These are phyloP conservation scores for Cyclopterus lumpus DNA, from an alignment of 2,797 vertebrate species.

Conservation along the genomic window DNA sequence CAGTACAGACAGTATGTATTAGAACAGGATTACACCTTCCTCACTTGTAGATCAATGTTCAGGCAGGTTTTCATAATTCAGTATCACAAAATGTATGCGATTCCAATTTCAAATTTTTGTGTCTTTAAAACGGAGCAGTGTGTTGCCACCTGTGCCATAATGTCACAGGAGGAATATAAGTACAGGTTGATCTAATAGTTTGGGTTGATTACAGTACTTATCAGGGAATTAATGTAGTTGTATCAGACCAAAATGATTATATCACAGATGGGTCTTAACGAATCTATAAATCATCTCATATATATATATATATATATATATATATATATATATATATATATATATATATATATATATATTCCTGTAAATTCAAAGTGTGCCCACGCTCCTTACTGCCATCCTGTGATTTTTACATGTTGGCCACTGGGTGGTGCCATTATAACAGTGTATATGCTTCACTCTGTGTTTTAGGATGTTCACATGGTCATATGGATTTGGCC, in stretches of 20 bases:
- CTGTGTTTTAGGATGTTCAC: conserved; percentile 83
- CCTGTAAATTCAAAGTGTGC: not conserved
- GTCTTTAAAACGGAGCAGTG: not conserved
- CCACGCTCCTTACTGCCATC: not conserved
- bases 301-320: too few relatives aligned
- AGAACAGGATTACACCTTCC: not conserved
- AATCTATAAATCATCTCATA: not conserved
- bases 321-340: too few relatives aligned
- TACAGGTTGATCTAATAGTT: not conserved
- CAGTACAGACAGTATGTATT: not conserved
- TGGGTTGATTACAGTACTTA: not conserved
- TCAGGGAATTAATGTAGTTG: not conserved
- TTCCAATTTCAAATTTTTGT: not conserved
- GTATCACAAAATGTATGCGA: not conserved
- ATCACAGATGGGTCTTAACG: not conserved
- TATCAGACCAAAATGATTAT: not conserved
- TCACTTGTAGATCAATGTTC: not conserved
- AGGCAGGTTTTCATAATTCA: not conserved
- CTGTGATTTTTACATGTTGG: not conserved
- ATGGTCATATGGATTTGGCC: conserved; percentile 79
- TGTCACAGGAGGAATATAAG: not conserved
- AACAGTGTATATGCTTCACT: not conserved
- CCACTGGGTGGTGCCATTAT: conserved; percentile 27
- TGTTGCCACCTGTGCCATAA: not conserved
- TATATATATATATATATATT: too few relatives aligned